These are phyloP conservation scores for Xylocopa sonorina DNA, from an alignment of 1,140 invertebrate genomes.

Conservation along the genomic window DNA sequence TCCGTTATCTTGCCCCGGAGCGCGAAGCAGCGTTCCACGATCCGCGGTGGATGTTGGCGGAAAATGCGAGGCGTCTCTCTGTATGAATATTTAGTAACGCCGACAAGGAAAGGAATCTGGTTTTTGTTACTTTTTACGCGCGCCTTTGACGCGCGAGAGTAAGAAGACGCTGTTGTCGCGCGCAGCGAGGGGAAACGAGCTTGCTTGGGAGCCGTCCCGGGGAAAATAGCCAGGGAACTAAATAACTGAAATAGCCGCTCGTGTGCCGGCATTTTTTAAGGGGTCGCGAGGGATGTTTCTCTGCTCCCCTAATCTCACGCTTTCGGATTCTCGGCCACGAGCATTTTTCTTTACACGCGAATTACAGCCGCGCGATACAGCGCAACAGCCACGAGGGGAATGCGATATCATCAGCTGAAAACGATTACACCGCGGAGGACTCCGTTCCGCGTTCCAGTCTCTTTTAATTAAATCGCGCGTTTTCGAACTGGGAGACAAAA, in stretches of 20 bases:
- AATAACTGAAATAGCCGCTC: background rate
- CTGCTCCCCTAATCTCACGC: constrained; percentile 17
- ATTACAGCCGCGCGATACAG: constrained; percentile 13
- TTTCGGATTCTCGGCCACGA: background rate
- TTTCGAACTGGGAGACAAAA: too few species aligned
- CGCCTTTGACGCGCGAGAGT: too few species aligned
- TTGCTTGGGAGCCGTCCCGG: too few species aligned
- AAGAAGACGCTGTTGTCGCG: too few species aligned
- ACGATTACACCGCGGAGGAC: background rate
- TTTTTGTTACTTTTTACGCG: background rate
- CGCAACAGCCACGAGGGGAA: constrained; percentile 7
- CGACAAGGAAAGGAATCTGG: background rate
- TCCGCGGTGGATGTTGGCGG: background rate
- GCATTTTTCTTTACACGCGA: constrained; percentile 13
- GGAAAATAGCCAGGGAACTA: too few species aligned
- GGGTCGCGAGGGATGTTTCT: background rate
- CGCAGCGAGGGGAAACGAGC: too few species aligned
- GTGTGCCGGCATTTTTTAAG: background rate
- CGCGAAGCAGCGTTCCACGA: background rate
- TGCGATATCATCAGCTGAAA: constrained; percentile 27
- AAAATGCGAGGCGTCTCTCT: background rate
- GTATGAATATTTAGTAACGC: background rate
- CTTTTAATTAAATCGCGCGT: constrained; percentile 16
- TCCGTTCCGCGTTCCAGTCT: constrained; percentile 10
- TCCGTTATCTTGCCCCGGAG: background rate